Evolutionary conservation across 1,140 invertebrate genomes (phyloP), one percentile per base, ranked within the genome.

Genomic region (Antheraea mylitta): DNA sequence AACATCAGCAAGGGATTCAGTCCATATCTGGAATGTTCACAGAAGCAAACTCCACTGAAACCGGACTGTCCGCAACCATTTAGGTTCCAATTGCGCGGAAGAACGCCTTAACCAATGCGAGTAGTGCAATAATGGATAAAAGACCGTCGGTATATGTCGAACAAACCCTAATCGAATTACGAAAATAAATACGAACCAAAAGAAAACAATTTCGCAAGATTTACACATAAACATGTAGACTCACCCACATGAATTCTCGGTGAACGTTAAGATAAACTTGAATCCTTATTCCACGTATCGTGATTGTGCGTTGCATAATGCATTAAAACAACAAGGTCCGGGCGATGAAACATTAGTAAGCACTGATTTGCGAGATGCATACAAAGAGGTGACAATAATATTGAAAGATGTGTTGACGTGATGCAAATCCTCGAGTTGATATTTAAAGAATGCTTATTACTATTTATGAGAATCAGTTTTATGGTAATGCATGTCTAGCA

Each of bases 341-440:
- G 78, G 83, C 78, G 82, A 79, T 73, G 75, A 78, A 82, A 82
- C 86, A 88, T 87, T 86, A 86, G 79, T 85, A 82, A 77, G 67
- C 78, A 73, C 80, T 79, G 74, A 70, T 67, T 73, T 78, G 80
- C 74, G 71, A 70, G 63, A 64, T 64, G 83, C 82, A 86, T 86
- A 82, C 77, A 67, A 75, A 80, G 64, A 64, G 13, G 36, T 11
- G 19, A 63, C 36, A 64, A 38, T 64, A 13, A 37, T 42, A 64
- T 64, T 16, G 36, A 18, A 18, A 38, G 37, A 64, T 42, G 11
- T 19, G 19, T 61, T 18, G 19, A 61, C 19, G 30, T 61, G 19
- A 61, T 11, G 59, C 18, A 61, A 30, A 61, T 22, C 38, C 38
- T 10, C 38, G 38, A 11, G 8, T 10, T 42, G 38, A 11, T 11